These are phyloP conservation scores for Ophion ellenae DNA, from an alignment of 2,888 invertebrate species.

Conservation along the genomic window DNA sequence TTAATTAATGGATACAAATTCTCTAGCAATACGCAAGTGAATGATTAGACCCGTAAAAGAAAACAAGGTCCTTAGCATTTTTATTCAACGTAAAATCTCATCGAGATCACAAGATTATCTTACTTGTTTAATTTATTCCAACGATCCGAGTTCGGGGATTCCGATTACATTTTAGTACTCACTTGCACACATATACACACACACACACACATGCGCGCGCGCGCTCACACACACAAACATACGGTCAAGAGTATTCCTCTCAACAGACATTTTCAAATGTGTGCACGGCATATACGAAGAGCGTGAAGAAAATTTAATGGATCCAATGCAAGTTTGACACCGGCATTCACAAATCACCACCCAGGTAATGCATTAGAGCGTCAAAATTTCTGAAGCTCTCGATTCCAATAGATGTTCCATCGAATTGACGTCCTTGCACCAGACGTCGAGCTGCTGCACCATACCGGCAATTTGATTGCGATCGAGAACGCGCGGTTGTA, in stretches of 20 bases:
- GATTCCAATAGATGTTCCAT: constrained; percentile 91
- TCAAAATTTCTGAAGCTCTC: constrained; percentile 91
- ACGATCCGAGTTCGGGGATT: constrained; percentile 17
- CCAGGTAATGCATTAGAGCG: constrained; percentile 84
- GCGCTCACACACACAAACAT: too few species aligned
- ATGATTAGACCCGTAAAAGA: not conserved
- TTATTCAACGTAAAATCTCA: constrained; percentile 61
- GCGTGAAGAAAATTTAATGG: not conserved
- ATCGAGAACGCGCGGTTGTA: constrained; percentile 92
- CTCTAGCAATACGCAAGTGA: too few species aligned
- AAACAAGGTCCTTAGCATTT: constrained; percentile 47
- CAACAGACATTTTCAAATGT: not conserved
- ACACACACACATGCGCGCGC: not conserved
- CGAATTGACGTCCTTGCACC: constrained; percentile 90
- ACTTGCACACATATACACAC: not conserved
- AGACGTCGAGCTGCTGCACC: constrained; percentile 89
- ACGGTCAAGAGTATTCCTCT: not conserved
- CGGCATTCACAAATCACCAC: constrained; percentile 37
- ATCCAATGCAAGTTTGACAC: constrained; percentile 37
- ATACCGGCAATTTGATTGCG: constrained; percentile 88
- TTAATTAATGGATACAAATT: too few species aligned
- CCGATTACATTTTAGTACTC: constrained; percentile 31
- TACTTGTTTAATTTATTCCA: constrained; percentile 20
- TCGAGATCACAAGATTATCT: constrained; percentile 42
- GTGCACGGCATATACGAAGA: constrained; percentile 20